Conservation (phyloP, 2,113 vertebrate species). For the Brevimyrus niger region DNA sequence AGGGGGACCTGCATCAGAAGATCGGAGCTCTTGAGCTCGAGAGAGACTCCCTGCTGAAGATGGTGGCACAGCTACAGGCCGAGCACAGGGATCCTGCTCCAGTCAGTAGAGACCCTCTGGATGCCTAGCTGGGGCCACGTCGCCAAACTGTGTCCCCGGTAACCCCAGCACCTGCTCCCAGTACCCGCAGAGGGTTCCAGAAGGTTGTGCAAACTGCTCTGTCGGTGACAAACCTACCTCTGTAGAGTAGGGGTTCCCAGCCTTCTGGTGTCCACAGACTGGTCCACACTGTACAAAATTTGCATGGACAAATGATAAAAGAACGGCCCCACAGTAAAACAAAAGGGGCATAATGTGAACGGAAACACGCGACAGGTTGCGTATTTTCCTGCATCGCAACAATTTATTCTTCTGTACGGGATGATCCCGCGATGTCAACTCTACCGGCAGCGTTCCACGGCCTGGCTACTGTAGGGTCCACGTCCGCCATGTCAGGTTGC, state of each 20-base stretch:
- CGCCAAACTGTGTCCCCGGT: not conserved
- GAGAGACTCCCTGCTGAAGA: not conserved
- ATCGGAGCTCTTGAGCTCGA: not conserved
- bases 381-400: not conserved
- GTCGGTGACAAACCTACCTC: not conserved
- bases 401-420: not conserved
- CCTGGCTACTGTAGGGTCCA: not conserved
- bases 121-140: not conserved
- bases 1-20: not conserved
- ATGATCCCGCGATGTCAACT: not conserved
- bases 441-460: not conserved
- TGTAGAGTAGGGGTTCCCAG: not conserved
- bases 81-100: too few relatives aligned
- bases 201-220: not conserved
- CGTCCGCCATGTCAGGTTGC: not conserved
- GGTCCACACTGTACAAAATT: not conserved
- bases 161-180: not conserved
- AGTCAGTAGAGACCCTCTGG: not conserved
- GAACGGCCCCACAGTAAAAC: not conserved
- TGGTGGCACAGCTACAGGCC: not conserved
- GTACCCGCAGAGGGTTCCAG: not conserved
- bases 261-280: not conserved
- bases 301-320: not conserved
- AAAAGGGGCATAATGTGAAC: not conserved
- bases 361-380: not conserved